Conservation (phyloP, 1,140 invertebrate species). For the Monomorium pharaonis region DNA sequence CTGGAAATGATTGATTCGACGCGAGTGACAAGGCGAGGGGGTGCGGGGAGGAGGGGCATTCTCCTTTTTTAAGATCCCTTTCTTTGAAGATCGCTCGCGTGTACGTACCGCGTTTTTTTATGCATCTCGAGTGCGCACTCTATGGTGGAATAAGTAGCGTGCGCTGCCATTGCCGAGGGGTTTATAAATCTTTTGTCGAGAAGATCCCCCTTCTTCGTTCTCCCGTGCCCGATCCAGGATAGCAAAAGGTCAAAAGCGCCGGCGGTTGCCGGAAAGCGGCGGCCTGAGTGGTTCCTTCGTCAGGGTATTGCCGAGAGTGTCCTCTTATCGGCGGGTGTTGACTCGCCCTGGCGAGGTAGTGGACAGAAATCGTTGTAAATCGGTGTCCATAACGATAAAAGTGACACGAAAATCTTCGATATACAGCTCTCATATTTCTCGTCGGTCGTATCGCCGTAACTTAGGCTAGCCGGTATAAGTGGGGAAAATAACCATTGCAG, state of each 20-base stretch:
- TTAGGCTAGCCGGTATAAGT: background rate
- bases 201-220: no score
- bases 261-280: constrained; percentile 23
- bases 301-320: constrained; percentile 64
- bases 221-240: constrained; percentile 69
- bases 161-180: constrained; percentile 73
- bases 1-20: constrained; percentile 65
- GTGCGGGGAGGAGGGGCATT: no score
- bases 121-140: constrained; percentile 75
- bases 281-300: constrained; percentile 61
- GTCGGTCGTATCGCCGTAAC: background rate
- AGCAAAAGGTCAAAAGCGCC: constrained; percentile 78
- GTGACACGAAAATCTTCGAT: background rate
- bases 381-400: constrained; percentile 2
- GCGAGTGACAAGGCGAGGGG: background rate
- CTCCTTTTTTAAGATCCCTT: constrained; percentile 58
- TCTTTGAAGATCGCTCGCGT: constrained; percentile 68
- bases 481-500: background rate
- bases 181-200: constrained; percentile 80
- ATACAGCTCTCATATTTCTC: background rate
- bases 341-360: constrained; percentile 41
- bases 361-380: constrained; percentile 59
- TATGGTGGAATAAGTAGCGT: constrained; percentile 77
- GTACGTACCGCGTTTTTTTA: constrained; percentile 71
- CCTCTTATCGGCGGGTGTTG: constrained; percentile 71